Evolutionary conservation across 2,113 vertebrate species (phyloP), one percentile per base, ranked within the genome.

Genomic region (Megaptera novaeangliae): DNA sequence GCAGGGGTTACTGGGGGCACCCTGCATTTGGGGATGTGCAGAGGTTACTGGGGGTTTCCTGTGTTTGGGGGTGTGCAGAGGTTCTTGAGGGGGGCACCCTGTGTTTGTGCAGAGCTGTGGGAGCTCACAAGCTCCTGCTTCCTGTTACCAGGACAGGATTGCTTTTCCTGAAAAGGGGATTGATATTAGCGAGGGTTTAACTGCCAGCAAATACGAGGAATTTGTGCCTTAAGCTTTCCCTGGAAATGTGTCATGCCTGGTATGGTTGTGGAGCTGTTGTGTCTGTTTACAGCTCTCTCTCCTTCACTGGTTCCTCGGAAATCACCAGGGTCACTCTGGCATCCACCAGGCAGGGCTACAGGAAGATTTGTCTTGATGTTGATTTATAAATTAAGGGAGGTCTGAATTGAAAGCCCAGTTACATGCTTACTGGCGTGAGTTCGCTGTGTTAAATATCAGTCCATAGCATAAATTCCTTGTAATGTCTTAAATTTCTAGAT

Each of bases 391-490:
- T 27, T 12, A 63, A 63, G 39, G 13, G 8, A 0, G 29, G 3
- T 74, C 25, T 49, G 49, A 4, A 81, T 5, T 12, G 8, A 17
- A 61, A 59, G 63, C 23, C 12, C 1, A 5, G n/a, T 3, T 27
- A 4, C 17, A 1, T 8, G 46, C 23, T 18, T n/a, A 1, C 4
- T 0, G 2, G 17, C 0, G 1, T 23, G 18, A 63, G 36, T 25
- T 59, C 13, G 2, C 5, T 4, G 6, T 46, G 23, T 46, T 13
- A 8, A 17, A 12, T 14, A 0, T 8, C 25, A 23, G 4, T 9
- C 1, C 5, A 1, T 10, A 2, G 23, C 15, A 5, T 21, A 61
- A 21, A 57, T 29, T 25, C 8, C 52, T 52, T 8, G 15, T 18
- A n/a, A 10, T 44, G 64, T 29, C 27, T 88, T 36, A 15, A 27